Evolutionary conservation across 2,113 vertebrate species (phyloP), one percentile per base, ranked within the genome.

Genomic region (Ailurus styani): DNA sequence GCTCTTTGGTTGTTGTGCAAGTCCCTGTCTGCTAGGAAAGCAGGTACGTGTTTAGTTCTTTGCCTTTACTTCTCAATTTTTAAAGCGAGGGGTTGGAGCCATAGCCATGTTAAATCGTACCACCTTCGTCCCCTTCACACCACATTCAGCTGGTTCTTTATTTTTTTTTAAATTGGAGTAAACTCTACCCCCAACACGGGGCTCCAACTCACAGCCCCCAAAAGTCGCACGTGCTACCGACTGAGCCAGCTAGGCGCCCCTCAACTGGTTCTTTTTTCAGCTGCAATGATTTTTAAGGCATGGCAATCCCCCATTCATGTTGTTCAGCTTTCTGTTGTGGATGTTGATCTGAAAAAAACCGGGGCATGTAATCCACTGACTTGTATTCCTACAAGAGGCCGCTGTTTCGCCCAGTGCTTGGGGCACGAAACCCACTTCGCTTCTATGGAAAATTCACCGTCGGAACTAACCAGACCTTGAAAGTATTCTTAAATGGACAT

Each of bases 401-500:
- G 25, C 31, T 66, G 42, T 64, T 92, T 34, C 40, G 7, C 6
- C 2, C 88, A 60, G 31, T 62, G 34, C 55, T 79, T 52, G 21
- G 27, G 73, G 4, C 23, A 25, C 18, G 34, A 96, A 82, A 50
- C 34, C 17, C 88, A 60, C 52, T 90, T 95, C 4, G 40, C 23
- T 84, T 45, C 60, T 37, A 6, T 68, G 55, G 68, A 62, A 73
- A 96, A 75, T 70, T 79, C 68, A 64, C 86, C 91, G 34, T 86
- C 42, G 54, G 79, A 89, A 93, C 52, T 77, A 68, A 79, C 64
- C 40, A 90, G 55, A 90, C 84, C 87, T 87, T 87, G 54, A 95
- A 93, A 77, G 81, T 60, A 55, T 60, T 97, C 54, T 91, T 95
- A 73, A 79, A 81, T 70, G 87, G 47, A 97, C 37, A 89, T 6